phyloP scores from a whole-genome alignment of 2,113 vertebrate genomes.

The Erythrolamprus reginae region DNA sequence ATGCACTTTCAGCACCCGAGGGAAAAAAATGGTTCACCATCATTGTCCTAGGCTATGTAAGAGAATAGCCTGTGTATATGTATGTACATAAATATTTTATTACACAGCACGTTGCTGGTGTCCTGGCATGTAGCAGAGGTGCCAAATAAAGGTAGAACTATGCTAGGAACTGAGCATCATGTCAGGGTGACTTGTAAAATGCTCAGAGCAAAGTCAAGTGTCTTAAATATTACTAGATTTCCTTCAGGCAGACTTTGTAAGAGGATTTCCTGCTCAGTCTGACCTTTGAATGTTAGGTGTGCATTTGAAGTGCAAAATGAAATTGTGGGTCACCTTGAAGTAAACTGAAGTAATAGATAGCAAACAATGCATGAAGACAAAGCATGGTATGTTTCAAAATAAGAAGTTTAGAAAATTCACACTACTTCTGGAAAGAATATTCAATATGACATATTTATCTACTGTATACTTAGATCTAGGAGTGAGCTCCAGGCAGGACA shows the following conservation, averaged over 20 bases:
- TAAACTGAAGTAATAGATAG: not conserved
- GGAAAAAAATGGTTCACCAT: too few relatives aligned
- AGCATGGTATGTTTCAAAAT: not conserved
- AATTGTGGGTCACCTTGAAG: not conserved
- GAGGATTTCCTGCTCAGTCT: not conserved
- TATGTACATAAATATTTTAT: not conserved
- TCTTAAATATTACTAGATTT: not conserved
- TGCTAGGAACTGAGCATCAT: not conserved
- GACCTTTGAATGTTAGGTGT: not conserved
- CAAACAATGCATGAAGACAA: not conserved
- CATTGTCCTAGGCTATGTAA: not conserved
- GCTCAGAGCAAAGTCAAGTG: not conserved
- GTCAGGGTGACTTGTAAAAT: not conserved
- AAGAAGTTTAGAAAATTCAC: not conserved
- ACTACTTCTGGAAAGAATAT: slow-evolving; percentile 1
- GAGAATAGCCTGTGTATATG: not conserved
- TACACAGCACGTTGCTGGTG: not conserved
- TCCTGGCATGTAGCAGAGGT: not conserved
- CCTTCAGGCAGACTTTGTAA: not conserved
- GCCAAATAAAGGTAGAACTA: not conserved
- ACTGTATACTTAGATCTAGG: too few relatives aligned
- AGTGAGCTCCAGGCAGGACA: too few relatives aligned
- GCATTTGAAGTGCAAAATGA: not conserved
- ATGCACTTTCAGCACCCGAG: too few relatives aligned
- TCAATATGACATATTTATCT: not conserved